These are phyloP conservation scores for Scarus forsteni DNA, from an alignment of 2,797 vertebrate species.

Conservation along the genomic window DNA sequence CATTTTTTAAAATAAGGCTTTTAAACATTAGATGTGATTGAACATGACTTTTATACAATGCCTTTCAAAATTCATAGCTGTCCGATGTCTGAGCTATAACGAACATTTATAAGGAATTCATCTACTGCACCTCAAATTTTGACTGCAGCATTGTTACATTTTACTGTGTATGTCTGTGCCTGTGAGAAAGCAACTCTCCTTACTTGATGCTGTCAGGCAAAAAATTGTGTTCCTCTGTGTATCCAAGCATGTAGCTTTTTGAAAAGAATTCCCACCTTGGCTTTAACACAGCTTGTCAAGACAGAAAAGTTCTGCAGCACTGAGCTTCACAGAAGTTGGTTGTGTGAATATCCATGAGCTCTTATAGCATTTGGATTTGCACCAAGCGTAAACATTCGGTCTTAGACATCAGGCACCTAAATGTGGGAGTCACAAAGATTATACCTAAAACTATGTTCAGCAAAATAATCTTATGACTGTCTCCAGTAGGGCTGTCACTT, in stretches of 20 bases:
- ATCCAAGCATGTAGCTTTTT: neutral
- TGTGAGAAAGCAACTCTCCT: conserved; percentile 5
- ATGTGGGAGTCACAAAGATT: neutral
- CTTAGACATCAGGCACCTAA: conserved; percentile 10
- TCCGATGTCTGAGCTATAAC: neutral
- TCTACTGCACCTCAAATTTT: conserved; percentile 6
- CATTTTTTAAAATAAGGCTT: neutral
- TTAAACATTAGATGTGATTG: neutral
- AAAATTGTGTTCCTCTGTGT: conserved; percentile 17
- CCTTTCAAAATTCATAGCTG: neutral
- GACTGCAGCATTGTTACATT: conserved; percentile 21
- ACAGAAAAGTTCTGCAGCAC: conserved; percentile 10
- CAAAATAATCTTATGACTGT: neutral
- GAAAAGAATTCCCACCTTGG: conserved; percentile 1
- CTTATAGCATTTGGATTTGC: neutral
- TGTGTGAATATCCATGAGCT: conserved; percentile 5
- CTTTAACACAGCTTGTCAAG: conserved; percentile 6
- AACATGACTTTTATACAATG: neutral
- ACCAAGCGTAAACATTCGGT: no score
- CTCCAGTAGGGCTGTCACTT: no score
- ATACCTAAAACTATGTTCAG: no score
- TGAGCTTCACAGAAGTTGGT: conserved; percentile 10
- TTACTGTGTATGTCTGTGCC: neutral
- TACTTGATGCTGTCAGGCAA: conserved; percentile 18
- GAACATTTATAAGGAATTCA: neutral